Evolutionary conservation across 2,113 vertebrate species (phyloP).

Genomic region (Semnornis frantzii): DNA sequence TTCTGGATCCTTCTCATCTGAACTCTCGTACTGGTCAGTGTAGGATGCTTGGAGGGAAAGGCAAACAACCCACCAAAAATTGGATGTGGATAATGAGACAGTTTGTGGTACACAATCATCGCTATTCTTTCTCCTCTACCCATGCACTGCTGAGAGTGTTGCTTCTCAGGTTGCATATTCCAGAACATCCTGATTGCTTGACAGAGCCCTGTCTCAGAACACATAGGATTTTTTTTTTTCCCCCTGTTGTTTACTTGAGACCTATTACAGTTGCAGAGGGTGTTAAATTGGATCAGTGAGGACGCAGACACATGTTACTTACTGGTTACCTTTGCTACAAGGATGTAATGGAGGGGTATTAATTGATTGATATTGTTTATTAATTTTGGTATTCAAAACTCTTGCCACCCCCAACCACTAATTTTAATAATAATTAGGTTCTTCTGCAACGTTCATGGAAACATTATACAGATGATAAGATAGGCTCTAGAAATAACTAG

Average conservation of each 20-base stretch:
- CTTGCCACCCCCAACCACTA: too few relatives aligned
- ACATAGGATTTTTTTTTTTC: not conserved
- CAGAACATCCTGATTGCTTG: not conserved
- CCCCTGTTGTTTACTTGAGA: not conserved
- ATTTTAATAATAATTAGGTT: too few relatives aligned
- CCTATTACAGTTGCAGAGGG: not conserved
- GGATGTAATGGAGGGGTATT: too few relatives aligned
- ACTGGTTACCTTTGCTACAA: not conserved
- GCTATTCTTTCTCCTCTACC: not conserved
- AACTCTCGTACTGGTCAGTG: not conserved
- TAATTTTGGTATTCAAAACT: too few relatives aligned
- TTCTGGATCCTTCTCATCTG: not conserved
- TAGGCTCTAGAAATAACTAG: too few relatives aligned
- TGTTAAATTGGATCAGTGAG: not conserved
- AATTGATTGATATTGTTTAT: too few relatives aligned
- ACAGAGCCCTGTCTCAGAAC: not conserved
- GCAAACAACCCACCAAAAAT: not conserved
- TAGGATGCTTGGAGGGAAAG: not conserved
- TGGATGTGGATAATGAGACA: not conserved
- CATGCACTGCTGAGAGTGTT: not conserved
- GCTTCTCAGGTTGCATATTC: accelerated
- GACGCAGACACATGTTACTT: not conserved
- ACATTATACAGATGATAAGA: too few relatives aligned
- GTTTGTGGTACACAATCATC: not conserved
- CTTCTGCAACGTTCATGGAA: too few relatives aligned